Percentiles rank a stretch among this genome's conserved stretches.
phyloP scores from a whole-genome alignment of 1,140 invertebrate species.

The Latrodectus geometricus region DNA sequence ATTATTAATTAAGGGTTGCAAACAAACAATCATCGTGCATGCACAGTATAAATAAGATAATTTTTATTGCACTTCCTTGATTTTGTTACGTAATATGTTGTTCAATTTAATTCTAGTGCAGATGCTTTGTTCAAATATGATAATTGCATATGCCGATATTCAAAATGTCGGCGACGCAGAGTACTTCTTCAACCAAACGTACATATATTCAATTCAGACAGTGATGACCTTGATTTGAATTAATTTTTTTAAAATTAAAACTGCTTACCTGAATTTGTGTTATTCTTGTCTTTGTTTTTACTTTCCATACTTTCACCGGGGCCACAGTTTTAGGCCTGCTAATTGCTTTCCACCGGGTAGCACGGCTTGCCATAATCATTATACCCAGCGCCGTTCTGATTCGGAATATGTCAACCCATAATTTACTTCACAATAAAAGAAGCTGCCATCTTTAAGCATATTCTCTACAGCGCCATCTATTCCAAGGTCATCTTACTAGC shows the following conservation, averaged over 20 bases:
- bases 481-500: slow-evolving; percentile 59
- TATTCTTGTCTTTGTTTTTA: slow-evolving; percentile 5
- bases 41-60: too few relatives aligned
- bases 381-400: slow-evolving; percentile 55
- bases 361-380: slow-evolving; percentile 54
- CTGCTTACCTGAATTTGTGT: slow-evolving; percentile 37
- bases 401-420: slow-evolving; percentile 63
- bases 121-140: slow-evolving; percentile 60
- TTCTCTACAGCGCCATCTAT: slow-evolving; percentile 58
- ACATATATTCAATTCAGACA: slow-evolving; percentile 59
- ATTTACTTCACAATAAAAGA: slow-evolving; percentile 63
- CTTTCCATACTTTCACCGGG: slow-evolving; percentile 56
- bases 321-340: slow-evolving; percentile 59
- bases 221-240: slow-evolving; percentile 53
- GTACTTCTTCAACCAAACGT: slow-evolving; percentile 40
- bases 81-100: too few relatives aligned
- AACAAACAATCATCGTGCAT: too few relatives aligned
- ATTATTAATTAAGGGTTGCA: too few relatives aligned
- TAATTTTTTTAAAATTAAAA: slow-evolving; percentile 58
- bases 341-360: slow-evolving; percentile 49
- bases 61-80: too few relatives aligned
- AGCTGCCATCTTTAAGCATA: slow-evolving; percentile 63
- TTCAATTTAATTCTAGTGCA: not conserved
- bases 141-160: slow-evolving; percentile 62
- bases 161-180: slow-evolving; percentile 62